Percentiles rank a stretch among this genome's conserved stretches.
phyloP scores from a whole-genome alignment of 2,113 vertebrate genomes.

The Nycticorax nycticorax region DNA sequence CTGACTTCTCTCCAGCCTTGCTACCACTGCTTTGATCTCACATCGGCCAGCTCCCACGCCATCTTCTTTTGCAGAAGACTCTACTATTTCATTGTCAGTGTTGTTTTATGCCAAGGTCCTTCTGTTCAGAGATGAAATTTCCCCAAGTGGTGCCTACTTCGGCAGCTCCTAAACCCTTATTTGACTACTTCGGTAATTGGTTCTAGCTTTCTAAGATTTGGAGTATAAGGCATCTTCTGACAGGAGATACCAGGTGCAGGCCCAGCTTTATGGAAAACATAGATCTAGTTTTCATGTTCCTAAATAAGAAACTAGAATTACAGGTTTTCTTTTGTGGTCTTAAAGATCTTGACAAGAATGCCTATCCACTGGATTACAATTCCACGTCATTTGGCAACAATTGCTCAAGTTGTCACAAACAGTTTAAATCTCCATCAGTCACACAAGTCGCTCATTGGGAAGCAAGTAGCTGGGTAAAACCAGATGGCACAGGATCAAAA shows the following conservation, averaged over 20 bases:
- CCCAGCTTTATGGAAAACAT: neutral
- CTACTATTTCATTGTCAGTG: neutral
- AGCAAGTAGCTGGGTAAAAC: neutral
- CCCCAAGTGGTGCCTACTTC: neutral
- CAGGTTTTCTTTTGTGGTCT: neutral
- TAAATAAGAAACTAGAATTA: slow-evolving; percentile 21
- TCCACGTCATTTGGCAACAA: slow-evolving; percentile 10
- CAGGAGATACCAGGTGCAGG: neutral
- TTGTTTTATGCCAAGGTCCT: neutral
- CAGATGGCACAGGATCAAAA: neutral
- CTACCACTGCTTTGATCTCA: slow-evolving; percentile 1
- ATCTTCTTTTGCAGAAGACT: neutral
- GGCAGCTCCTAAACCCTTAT: neutral
- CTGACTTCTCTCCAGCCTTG: neutral
- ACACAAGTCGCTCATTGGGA: neutral
- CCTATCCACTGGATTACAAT: neutral
- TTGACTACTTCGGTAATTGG: neutral
- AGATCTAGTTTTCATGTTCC: neutral
- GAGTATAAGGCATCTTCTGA: neutral
- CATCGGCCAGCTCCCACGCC: neutral
- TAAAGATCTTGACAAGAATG: slow-evolving; percentile 2
- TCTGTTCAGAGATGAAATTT: neutral
- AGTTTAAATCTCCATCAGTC: slow-evolving; percentile 17
- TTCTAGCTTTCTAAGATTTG: neutral
- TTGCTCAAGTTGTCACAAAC: neutral